Conservation (phyloP, 2,888 invertebrate genomes). For the Temnothorax ravouxi region DNA sequence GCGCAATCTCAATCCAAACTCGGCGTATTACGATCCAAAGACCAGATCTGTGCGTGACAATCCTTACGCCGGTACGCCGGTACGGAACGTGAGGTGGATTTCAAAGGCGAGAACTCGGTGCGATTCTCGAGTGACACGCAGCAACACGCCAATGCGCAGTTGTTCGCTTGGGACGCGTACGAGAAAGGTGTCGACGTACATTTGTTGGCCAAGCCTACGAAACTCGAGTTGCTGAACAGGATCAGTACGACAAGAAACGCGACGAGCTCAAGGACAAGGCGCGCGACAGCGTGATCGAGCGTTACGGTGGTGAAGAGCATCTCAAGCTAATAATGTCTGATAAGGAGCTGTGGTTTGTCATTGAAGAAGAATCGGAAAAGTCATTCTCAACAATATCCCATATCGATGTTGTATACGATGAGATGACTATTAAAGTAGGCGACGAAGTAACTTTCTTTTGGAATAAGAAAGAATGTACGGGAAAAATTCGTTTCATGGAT, state of each 20-base stretch:
- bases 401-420: not conserved
- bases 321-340: conserved; percentile 87
- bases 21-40: conserved; percentile 99
- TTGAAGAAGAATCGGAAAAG: not conserved
- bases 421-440: not conserved
- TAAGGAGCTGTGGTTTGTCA: not conserved
- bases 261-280: conserved; percentile 95
- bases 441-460: not conserved
- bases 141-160: conserved; percentile 95
- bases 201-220: conserved; percentile 98
- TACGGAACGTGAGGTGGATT: conserved; percentile 90
- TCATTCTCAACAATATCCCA: not conserved
- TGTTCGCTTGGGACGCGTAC: conserved; percentile 99
- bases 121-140: conserved; percentile 97
- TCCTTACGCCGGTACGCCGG: conserved; percentile 93
- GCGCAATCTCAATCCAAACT: conserved; percentile 98
- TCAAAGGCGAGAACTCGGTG: conserved; percentile 98
- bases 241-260: conserved; percentile 96
- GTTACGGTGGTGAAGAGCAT: conserved; percentile 98
- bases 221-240: conserved; percentile 96
- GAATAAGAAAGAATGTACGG: not conserved
- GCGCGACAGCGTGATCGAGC: conserved; percentile 94
- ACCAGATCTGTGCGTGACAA: conserved; percentile 99
- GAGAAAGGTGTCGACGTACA: conserved; percentile 97
- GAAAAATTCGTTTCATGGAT: not conserved